phyloP scores from a whole-genome alignment of 2,888 invertebrate genomes.

The Drosophila putrida region DNA sequence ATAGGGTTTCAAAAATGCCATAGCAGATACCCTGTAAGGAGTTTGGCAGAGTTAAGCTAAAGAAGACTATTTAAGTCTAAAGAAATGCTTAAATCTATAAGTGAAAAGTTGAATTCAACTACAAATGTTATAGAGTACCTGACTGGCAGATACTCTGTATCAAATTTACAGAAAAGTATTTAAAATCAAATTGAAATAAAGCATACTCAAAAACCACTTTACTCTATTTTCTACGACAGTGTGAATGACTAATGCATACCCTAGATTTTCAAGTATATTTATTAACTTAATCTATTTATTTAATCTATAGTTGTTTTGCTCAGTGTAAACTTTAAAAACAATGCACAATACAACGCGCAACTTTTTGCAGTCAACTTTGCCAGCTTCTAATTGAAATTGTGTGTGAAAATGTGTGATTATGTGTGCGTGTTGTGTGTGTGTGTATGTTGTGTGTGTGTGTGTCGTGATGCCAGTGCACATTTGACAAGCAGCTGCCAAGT shows the following conservation, averaged over 20 bases:
- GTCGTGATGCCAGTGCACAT: slow-evolving; percentile 1
- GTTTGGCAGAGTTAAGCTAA: too few relatives aligned
- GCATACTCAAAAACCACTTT: too few relatives aligned
- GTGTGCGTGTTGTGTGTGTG: neutral
- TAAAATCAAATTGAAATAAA: too few relatives aligned
- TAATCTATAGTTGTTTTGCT: neutral
- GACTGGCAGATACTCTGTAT: too few relatives aligned
- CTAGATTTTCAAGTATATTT: neutral
- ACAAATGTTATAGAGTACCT: too few relatives aligned
- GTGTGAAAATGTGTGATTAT: slow-evolving; percentile 7
- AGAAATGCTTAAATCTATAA: too few relatives aligned
- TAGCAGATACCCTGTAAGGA: too few relatives aligned
- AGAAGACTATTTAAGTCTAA: too few relatives aligned
- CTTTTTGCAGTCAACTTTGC: slow-evolving; percentile 27
- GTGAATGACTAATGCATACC: neutral
- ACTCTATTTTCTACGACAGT: too few relatives aligned
- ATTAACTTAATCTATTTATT: neutral
- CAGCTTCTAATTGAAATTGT: slow-evolving; percentile 39
- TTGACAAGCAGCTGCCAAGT: slow-evolving; percentile 48
- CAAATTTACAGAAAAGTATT: too few relatives aligned
- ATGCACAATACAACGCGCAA: slow-evolving; percentile 11
- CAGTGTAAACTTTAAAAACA: neutral
- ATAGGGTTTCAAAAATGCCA: too few relatives aligned
- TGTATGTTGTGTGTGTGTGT: slow-evolving; percentile 11
- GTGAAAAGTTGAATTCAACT: too few relatives aligned